Percentiles rank a stretch among this genome's conserved stretches.
Evolutionary conservation across 2,797 vertebrate genomes (phyloP).

Genomic region (Cichlasoma orientale): DNA sequence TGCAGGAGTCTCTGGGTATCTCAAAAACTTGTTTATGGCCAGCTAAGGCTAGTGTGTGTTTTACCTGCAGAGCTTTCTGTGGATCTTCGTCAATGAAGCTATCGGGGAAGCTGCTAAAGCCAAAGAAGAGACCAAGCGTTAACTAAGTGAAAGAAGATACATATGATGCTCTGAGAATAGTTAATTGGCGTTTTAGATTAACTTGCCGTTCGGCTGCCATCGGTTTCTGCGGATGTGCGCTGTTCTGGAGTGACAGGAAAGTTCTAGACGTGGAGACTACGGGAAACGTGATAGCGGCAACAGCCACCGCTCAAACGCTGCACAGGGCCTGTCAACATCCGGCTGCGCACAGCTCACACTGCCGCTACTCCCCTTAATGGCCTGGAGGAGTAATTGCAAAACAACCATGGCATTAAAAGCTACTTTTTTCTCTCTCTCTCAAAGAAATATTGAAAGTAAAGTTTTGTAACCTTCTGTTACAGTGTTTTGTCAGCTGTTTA

Average conservation of each 20-base stretch:
- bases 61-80: slow-evolving; percentile 83
- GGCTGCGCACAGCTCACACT: not conserved
- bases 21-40: not conserved
- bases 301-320: not conserved
- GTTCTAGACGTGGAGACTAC: slow-evolving; percentile 67
- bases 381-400: slow-evolving; percentile 36
- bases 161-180: not conserved
- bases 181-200: fast-evolving
- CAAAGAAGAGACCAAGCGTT: slow-evolving; percentile 28
- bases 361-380: slow-evolving; percentile 27
- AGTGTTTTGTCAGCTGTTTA: too few species aligned
- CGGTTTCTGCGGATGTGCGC: not conserved
- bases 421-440: too few species aligned
- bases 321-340: slow-evolving; percentile 62
- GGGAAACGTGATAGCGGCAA: slow-evolving; percentile 52
- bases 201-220: slow-evolving; percentile 80
- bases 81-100: slow-evolving; percentile 82
- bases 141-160: not conserved
- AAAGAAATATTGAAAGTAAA: too few species aligned
- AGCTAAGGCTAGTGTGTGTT: slow-evolving; percentile 50
- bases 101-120: slow-evolving; percentile 79
- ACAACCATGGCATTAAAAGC: not conserved
- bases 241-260: slow-evolving; percentile 64
- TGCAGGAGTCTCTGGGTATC: fast-evolving
- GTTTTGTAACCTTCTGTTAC: too few species aligned